Evolutionary conservation across 2,113 vertebrate genomes (phyloP), one percentile per base, ranked within the genome.

Genomic region (Atlantisia rogersi): DNA sequence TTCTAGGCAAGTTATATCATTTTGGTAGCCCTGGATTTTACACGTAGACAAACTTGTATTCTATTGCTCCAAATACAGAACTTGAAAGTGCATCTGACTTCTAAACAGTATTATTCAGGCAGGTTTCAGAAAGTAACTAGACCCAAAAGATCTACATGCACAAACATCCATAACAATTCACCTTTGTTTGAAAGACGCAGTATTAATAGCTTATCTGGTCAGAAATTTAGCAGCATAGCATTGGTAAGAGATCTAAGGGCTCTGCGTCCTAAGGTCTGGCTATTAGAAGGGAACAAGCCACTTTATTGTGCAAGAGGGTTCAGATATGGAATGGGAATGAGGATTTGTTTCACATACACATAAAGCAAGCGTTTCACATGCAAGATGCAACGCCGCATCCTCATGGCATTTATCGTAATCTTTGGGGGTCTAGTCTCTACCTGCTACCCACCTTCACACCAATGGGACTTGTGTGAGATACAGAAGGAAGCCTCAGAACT

Each of bases 31-130:
- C 83, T 91, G 75, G 70, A 89, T 92, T 85, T 52, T 24, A 77
- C 44, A 55, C 3, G 9, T 63, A 87, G 29, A 91, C 58, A 73
- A 82, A 65, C 69, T 90, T 92, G 63, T 76, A 81, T 92, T 93
- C 83, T 95, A 87, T 93, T 95, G 86, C 90, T 97, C 65, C 82
- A 95, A 80, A 95, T 37, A 95, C 65, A 86, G 85, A 91, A 81
- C 76, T 82, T 88, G 39, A 86, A 91, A 97, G 94, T 94, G 94
- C 94, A 94, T 87, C 62, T 76, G 96, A 92, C 78, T 92, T 90
- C 81, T 92, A 83, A 94, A 95, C 78, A 82, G 68, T 19, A 78
- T 53, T 94, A 82, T 73, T 59, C 67, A 91, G 95, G 76, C 59
- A 87, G 88, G 77, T 95, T 92, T 42, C 91, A 88, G 86, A 82